These are phyloP conservation scores for Epistrophella euchroma DNA, from an alignment of 2,888 invertebrate species.

Conservation along the genomic window DNA sequence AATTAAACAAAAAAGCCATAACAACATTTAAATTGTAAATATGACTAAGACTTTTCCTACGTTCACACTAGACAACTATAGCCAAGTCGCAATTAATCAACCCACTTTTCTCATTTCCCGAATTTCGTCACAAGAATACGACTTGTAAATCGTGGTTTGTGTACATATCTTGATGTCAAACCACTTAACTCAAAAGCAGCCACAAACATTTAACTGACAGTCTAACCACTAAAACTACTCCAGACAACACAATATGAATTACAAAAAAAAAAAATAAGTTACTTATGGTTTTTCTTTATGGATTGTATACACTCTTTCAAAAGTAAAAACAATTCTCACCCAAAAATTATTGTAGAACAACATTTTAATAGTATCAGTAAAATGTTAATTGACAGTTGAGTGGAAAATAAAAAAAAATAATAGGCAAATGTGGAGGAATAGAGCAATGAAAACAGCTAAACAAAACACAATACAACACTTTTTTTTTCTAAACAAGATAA, in stretches of 20 bases:
- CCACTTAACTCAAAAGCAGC: conserved; percentile 64
- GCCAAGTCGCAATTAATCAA: conserved; percentile 60
- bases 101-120: conserved; percentile 40
- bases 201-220: conserved; percentile 71
- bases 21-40: background rate
- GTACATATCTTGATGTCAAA: conserved; percentile 53
- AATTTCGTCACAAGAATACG: background rate
- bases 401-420: conserved; percentile 16
- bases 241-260: conserved; percentile 50
- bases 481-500: conserved; percentile 18
- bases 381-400: conserved; percentile 34
- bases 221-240: conserved; percentile 50
- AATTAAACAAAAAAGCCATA: background rate
- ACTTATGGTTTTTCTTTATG: conserved; percentile 17
- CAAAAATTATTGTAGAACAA: conserved; percentile 44
- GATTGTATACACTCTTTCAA: conserved; percentile 25
- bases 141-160: conserved; percentile 9
- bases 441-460: conserved; percentile 32
- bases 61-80: conserved; percentile 38
- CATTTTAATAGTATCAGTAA: conserved; percentile 33
- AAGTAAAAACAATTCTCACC: conserved; percentile 33
- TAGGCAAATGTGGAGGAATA: background rate
- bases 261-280: conserved; percentile 9
- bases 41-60: conserved; percentile 39
- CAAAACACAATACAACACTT: conserved; percentile 40